These are phyloP conservation scores for Chymomyza amoena DNA, from an alignment of 2,888 invertebrate genomes.

Conservation along the genomic window DNA sequence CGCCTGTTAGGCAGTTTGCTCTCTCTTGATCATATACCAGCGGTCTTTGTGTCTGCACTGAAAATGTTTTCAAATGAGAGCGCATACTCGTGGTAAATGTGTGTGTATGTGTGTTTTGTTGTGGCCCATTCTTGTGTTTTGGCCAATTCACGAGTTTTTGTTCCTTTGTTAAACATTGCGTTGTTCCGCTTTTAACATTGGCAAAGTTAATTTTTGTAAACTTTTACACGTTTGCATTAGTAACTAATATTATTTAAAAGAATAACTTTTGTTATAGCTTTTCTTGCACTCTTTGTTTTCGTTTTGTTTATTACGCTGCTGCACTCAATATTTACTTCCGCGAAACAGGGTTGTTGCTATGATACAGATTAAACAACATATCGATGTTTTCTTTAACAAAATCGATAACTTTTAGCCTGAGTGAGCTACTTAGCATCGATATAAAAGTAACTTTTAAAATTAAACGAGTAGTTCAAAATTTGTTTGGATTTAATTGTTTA, in stretches of 20 bases:
- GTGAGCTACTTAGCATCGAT: background rate
- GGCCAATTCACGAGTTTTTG: constrained; percentile 18
- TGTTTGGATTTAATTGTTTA: too few relatives aligned
- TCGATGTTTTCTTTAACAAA: background rate
- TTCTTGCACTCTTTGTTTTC: background rate
- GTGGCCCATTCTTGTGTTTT: constrained; percentile 4
- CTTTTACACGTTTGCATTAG: constrained; percentile 21
- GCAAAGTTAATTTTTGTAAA: constrained; percentile 5
- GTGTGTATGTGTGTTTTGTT: constrained; percentile 20
- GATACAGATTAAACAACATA: background rate
- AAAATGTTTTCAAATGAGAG: constrained; percentile 39
- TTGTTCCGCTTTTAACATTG: constrained; percentile 21
- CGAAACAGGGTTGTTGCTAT: background rate
- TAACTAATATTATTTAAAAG: background rate
- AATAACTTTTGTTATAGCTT: background rate
- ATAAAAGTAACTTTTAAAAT: background rate
- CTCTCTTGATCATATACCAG: too few relatives aligned
- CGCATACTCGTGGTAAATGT: constrained; percentile 15
- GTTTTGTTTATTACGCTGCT: background rate
- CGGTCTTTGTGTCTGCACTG: constrained; percentile 3
- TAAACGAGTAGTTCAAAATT: too few relatives aligned
- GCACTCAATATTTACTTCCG: background rate
- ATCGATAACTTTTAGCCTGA: background rate
- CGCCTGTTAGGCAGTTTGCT: too few relatives aligned
- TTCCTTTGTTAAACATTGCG: constrained; percentile 26